Base-by-base conservation (phyloP, 2,888 invertebrate genomes). In the Iselma pallidipennis region DNA sequence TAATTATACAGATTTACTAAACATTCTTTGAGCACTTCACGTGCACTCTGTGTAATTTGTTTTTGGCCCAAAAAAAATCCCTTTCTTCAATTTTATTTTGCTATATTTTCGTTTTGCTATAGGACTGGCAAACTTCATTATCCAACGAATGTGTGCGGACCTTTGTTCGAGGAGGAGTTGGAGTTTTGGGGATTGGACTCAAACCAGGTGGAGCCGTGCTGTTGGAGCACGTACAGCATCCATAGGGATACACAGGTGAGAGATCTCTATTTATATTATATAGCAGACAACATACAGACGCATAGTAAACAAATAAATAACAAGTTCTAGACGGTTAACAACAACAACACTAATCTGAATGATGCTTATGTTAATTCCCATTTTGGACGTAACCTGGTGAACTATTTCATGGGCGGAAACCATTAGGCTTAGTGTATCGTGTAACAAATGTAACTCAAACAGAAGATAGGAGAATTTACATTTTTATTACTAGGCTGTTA, bases 151-250 rank as follows among this genome's bases (percentile, higher is more conserved):
- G 96, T 97, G n/a, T 96, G 96, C 81, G 96, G 96, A 1, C 96
- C 96, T 14, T 85, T 97, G 51, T 97, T 97, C 79, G 96, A 97
- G 77, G 96, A 96, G 81, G 96, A 97, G 83, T 83, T 96, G 79
- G 96, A 96, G 83, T 97, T 95, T 84, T 96, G 96, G 96, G 96
- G 96, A 64, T 86, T 97, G 80, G 96, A 96, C 84, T 92, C 96
- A 68, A 96, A 97, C 86, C 96, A 97, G 85, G 96, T 98, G 78
- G 96, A 97, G 82, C 96, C 96, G 4, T 98, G 97, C 83, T 97
- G 97, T 83, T 98, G 97, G 97, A 97, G 96, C 84, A 98, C 97
- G 23, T 98, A 97, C 83, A 91, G 92, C 82, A 89, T 91, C 81
- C 92, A 92, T 82, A 87, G 92, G 77, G 91, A 91, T 76, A 92